phyloP scores from a whole-genome alignment of 2,888 invertebrate species.

The Diabrotica balteata region DNA sequence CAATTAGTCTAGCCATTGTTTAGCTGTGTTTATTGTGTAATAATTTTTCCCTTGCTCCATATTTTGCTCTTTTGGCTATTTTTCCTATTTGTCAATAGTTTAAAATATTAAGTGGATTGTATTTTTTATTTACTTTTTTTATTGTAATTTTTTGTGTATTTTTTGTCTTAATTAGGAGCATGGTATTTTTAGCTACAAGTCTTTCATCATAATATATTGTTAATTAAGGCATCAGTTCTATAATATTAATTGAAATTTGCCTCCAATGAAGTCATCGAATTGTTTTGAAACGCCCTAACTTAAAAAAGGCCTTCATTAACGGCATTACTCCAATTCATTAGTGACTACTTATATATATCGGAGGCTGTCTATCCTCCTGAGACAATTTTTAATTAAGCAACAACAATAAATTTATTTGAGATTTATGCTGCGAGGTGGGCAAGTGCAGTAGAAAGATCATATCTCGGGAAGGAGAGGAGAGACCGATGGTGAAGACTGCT shows the following conservation, averaged over 20 bases:
- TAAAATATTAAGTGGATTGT: too few species aligned
- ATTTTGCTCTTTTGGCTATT: too few species aligned
- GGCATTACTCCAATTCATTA: constrained; percentile 36
- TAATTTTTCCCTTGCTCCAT: too few species aligned
- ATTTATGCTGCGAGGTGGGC: constrained; percentile 47
- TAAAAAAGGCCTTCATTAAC: constrained; percentile 21
- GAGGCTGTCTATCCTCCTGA: constrained; percentile 27
- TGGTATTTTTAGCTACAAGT: too few species aligned
- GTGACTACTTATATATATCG: constrained; percentile 31
- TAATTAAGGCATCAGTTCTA: background rate
- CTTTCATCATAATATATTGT: background rate
- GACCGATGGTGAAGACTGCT: background rate
- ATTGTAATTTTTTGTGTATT: too few species aligned
- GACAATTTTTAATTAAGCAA: constrained; percentile 45
- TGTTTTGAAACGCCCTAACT: constrained; percentile 21
- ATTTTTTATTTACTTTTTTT: too few species aligned
- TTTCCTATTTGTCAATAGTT: too few species aligned
- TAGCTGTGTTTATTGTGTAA: too few species aligned
- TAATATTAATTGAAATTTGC: background rate
- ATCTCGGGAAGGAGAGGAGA: constrained; percentile 32
- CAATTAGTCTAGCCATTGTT: too few species aligned
- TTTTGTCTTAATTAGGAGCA: too few species aligned
- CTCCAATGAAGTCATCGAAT: constrained; percentile 22
- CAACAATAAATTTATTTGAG: constrained; percentile 42
- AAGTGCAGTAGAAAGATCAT: constrained; percentile 48